Base-by-base conservation (phyloP, 2,888 invertebrate genomes). In the Cyclophora punctaria region DNA sequence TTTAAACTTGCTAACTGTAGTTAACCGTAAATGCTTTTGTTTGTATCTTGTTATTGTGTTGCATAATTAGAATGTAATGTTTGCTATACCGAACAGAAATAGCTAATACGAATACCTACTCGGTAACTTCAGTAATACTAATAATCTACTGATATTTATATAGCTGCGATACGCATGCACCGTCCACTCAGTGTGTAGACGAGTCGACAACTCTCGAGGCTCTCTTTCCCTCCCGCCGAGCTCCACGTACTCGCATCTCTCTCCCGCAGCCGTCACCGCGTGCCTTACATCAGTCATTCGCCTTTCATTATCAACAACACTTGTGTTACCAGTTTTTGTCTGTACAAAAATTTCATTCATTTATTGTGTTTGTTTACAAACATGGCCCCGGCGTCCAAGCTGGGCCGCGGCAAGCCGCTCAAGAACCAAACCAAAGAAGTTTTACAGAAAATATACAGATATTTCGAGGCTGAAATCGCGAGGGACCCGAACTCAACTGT, bases 401-500 rank as follows among this genome's bases (percentile, higher is more conserved):
- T 67, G 34, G 67, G 68, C n/a, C 60, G 69, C 34, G 68, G 67
- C 4, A 68, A 67, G 48, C 66, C 67, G 2, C 58, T 69, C 41
- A 68, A 68, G 44, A 66, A 62, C 48, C 69, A 69, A 58, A 69
- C 67, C 4, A 69, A 69, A 54, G 67, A 68, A 58, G 60, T 68
- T 4, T 51, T 68, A 46, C 63, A 66, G 48, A 69, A 67, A 50
- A 63, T 67, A 44, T 65, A 66, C 48, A 60, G 60, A 55, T 69
- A 68, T 56, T 68, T 69, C 53, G 66, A 68, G 51, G 57, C 60
- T 1, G 66, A 69, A 50, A 69, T 68, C 49, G 64, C 60, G 46
- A 57, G 67, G 50, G 69, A 68, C 49, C 67, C 66, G 34, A 64
- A 68, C 47, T 68, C 68, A 3, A 68, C 66, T 42, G 67, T 68